A percentile compares a stretch with the other conserved stretches of the same genome.
Evolutionary conservation across 2,797 vertebrate genomes (phyloP).

Genomic region (Enteromius viviparus): DNA sequence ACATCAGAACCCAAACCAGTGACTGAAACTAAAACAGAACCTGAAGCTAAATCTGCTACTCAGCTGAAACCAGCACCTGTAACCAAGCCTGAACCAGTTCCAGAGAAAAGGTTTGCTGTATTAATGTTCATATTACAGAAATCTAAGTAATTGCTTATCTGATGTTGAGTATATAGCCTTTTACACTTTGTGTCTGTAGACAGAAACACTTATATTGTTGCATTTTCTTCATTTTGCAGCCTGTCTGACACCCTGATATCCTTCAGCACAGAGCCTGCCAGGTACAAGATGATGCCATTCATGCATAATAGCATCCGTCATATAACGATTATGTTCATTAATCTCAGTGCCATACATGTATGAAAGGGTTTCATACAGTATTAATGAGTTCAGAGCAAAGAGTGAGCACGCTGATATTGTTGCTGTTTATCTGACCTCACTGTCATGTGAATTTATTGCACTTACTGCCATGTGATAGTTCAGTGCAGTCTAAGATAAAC

Average conservation of each 20-base stretch:
- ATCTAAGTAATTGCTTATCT: not conserved
- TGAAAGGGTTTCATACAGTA: not conserved
- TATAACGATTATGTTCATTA: conserved; percentile 6
- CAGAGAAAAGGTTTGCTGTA: conserved; percentile 63
- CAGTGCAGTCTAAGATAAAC: not conserved
- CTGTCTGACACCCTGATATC: conserved; percentile 67
- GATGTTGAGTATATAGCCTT: not conserved
- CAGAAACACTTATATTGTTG: not conserved
- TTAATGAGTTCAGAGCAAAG: conserved; percentile 1
- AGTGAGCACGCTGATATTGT: not conserved
- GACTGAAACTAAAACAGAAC: not conserved
- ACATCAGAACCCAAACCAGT: not conserved
- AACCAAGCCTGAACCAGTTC: conserved; percentile 22
- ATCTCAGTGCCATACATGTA: not conserved
- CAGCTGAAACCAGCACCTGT: not conserved
- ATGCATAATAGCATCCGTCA: not conserved
- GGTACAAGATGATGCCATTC: conserved; percentile 62
- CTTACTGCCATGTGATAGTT: not conserved
- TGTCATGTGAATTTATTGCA: not conserved
- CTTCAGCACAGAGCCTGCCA: conserved; percentile 63
- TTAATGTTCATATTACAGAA: not conserved
- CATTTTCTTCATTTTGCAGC: conserved; percentile 45
- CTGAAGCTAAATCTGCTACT: not conserved
- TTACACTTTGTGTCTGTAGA: not conserved
- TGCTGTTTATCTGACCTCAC: not conserved